Base-by-base conservation (phyloP, 1,140 invertebrate genomes). In the Catajapyx aquilonaris region DNA sequence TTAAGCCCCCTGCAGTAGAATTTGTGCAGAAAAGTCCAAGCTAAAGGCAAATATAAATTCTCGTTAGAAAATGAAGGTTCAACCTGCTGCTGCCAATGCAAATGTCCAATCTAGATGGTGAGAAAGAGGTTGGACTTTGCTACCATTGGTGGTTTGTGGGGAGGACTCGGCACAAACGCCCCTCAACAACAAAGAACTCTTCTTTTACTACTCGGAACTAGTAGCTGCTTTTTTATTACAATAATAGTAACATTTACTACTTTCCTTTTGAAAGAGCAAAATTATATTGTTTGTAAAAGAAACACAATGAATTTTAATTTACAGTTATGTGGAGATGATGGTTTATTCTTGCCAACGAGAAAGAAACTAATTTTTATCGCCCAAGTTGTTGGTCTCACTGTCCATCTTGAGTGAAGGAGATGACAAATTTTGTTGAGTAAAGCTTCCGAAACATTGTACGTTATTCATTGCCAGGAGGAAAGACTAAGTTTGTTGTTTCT, bases 61-160 rank as follows among this genome's bases (percentile, higher is more conserved):
- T 28, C 9, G 9, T 9, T 28, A n/a, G 9, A 28, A 9, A 9
- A 28, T 9, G 9, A n/a, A n/a, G n/a, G 25, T 10, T 9, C 9
- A 28, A 13, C 7, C 18, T 13, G 13, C 30, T 7, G 30, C 30
- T 31, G 30, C 30, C 30, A 31, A 31, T 31, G 30, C 30, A 31
- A 31, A 31, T 31, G 30, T 31, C 30, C 30, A 31, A 31, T 31
- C 30, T 28, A 10, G 5, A 3, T 3, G 7, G 15, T 31, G 3
- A 28, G 5, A 31, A 31, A 31, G 3, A 31, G 30, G 30, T 31
- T 31, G 30, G 30, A 31, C 30, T 31, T 31, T 31, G 30, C 15
- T 31, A 17, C 3, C 30, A 31, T 31, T 31, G 30, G 30, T 3
- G 3, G 30, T 31, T 31, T 15, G 3, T 3, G 18, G 3, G 30